Percentiles rank a stretch among this genome's conserved stretches.
phyloP scores from a whole-genome alignment of 2,797 vertebrate genomes.

The Amniataba percoides region DNA sequence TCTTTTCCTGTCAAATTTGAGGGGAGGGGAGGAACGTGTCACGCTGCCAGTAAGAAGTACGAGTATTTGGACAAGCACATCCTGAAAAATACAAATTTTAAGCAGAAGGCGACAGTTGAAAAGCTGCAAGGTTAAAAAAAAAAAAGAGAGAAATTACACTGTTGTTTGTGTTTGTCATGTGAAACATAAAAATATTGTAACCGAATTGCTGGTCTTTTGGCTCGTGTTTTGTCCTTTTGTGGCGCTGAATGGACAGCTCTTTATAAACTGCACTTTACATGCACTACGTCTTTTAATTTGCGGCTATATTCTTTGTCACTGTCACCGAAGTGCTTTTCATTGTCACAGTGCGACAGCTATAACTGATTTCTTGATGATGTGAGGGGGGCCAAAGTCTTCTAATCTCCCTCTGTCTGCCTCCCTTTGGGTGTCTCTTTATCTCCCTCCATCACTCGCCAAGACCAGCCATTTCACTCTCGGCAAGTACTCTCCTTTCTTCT shows the following conservation, averaged over 20 bases:
- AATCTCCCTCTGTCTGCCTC: constrained; percentile 2
- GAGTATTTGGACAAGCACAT: constrained; percentile 39
- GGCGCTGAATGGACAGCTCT: constrained; percentile 24
- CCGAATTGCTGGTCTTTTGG: constrained; percentile 34
- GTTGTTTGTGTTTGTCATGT: constrained; percentile 44
- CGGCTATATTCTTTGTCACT: neutral
- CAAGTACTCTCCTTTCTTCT: constrained; percentile 8
- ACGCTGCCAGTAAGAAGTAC: constrained; percentile 46
- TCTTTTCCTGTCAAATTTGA: constrained; percentile 57
- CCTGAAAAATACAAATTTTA: constrained; percentile 34
- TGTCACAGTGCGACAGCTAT: constrained; percentile 5
- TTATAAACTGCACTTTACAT: constrained; percentile 1
- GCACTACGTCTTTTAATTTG: constrained; percentile 18
- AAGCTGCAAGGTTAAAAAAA: constrained; percentile 9
- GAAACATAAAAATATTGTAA: constrained; percentile 32
- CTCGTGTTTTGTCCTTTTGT: constrained; percentile 11
- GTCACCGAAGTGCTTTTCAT: constrained; percentile 25
- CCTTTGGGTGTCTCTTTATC: constrained; percentile 31
- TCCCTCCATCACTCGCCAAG: constrained; percentile 10
- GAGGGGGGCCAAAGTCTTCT: constrained; percentile 20
- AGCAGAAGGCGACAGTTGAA: constrained; percentile 24
- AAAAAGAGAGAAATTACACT: neutral
- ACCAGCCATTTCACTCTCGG: constrained; percentile 6
- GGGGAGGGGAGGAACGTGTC: constrained; percentile 49
- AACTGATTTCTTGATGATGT: constrained; percentile 26